Percentiles rank a stretch among this genome's conserved stretches.
Conservation (phyloP, 2,113 vertebrate genomes). For the Bambusicola thoracicus region DNA sequence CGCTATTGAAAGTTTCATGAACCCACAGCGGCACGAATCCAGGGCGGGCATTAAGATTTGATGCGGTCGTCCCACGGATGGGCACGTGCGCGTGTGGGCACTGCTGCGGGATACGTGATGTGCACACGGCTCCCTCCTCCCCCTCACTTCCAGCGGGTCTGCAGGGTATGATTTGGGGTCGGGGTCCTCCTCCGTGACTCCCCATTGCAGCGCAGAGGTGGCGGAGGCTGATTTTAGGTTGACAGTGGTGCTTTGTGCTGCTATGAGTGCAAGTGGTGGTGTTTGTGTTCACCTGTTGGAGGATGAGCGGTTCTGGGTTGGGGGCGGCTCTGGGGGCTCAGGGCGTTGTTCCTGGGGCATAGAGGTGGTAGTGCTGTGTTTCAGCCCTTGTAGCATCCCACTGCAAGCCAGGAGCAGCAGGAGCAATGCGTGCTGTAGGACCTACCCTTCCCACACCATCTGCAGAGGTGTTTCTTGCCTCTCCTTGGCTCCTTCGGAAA, state of each 20-base stretch:
- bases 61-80: slow-evolving; percentile 36
- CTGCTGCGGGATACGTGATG: accelerated
- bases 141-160: neutral
- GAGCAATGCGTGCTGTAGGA: accelerated
- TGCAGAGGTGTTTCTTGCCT: neutral
- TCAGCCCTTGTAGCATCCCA: accelerated
- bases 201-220: neutral
- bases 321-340: neutral
- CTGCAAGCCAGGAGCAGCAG: accelerated
- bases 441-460: neutral
- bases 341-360: neutral
- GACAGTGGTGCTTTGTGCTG: accelerated
- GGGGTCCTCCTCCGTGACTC: accelerated
- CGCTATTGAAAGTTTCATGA: slow-evolving; percentile 87
- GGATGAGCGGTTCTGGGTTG: neutral
- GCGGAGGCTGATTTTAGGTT: neutral
- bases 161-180: neutral
- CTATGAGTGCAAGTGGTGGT: too few relatives aligned
- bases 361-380: neutral
- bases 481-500: slow-evolving; percentile 76
- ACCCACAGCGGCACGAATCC: slow-evolving; percentile 75
- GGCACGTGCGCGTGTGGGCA: neutral
- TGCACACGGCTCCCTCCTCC: accelerated
- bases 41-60: slow-evolving; percentile 85
- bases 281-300: neutral